Evolutionary conservation across 1,140 invertebrate genomes (phyloP), one percentile per base, ranked within the genome.

Genomic region (Drosophila sucinea): DNA sequence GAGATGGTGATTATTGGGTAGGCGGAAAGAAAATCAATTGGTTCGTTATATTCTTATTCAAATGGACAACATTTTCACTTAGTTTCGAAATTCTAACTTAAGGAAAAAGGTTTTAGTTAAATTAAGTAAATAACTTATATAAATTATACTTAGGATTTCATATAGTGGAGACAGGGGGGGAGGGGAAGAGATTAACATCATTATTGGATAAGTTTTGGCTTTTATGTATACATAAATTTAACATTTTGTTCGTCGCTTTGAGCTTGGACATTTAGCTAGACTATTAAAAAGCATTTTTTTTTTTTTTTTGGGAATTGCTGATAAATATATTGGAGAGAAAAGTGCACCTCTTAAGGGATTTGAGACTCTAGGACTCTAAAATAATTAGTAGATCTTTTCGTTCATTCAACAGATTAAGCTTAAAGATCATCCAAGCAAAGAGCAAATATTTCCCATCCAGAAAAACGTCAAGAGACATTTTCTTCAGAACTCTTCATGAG

Each of bases 261-360:
- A 75, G 76, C 67, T 75, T 63, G 64, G 72, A 67, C 60, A 67
- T 70, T 73, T 6, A 63, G 44, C 64, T 63, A 77, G 54, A 60
- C 44, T 47, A 27, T 47, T 47, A 47, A 8, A 51, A 51, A 51
- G 23, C 44, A 51, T 51, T 51, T 0, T 7, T 17, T 23, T 25
- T 33, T 51, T 0, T 7, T 17, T 23, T 25, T 33, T 25, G 30
- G 4, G n/a, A 51, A 51, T 8, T 51, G 44, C 44, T 51, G 44
- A 27, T 51, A 27, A 8, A 8, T 47, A 47, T 23, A 7, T 1
- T 7, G 6, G 1, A 23, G 10, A 38, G 10, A 11, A 0, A 10
- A 38, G 2, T 17, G 17, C 17, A 17, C 17, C 17, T 17, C 17
- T 17, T 17, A 17, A 17, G 17, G 17, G 17, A 17, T 17, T 17